Conservation (phyloP, 2,797 vertebrate species). For the Spizella passerina region DNA sequence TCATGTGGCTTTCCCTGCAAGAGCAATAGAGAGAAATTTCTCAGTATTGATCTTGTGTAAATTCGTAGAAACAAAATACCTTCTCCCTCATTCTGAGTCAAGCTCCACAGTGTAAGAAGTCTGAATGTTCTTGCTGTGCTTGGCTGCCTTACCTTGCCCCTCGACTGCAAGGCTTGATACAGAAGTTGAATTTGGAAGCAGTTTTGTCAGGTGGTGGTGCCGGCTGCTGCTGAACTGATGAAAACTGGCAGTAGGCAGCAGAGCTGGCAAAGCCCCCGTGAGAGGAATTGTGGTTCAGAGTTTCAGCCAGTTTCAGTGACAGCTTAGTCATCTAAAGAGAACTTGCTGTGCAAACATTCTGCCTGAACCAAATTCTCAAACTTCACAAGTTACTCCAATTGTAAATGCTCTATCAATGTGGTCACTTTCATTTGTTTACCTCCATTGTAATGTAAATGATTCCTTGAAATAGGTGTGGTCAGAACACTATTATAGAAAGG, state of each 20-base stretch:
- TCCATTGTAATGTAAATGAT: background rate
- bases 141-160: background rate
- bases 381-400: background rate
- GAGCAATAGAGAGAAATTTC: background rate
- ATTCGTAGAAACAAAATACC: background rate
- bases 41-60: background rate
- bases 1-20: background rate
- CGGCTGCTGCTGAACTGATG: background rate
- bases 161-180: background rate
- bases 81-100: background rate
- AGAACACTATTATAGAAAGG: background rate
- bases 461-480: background rate
- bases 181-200: background rate
- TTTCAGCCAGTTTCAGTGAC: background rate
- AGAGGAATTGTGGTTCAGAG: background rate
- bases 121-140: background rate
- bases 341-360: background rate
- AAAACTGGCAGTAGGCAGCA: background rate
- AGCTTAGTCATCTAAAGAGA: background rate
- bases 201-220: background rate
- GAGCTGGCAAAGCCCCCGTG: background rate
- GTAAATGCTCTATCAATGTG: background rate
- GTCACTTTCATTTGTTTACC: background rate
- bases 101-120: background rate
- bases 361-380: background rate